phyloP scores from a whole-genome alignment of 2,113 vertebrate genomes.

The Hydrochoerus hydrochaeris region DNA sequence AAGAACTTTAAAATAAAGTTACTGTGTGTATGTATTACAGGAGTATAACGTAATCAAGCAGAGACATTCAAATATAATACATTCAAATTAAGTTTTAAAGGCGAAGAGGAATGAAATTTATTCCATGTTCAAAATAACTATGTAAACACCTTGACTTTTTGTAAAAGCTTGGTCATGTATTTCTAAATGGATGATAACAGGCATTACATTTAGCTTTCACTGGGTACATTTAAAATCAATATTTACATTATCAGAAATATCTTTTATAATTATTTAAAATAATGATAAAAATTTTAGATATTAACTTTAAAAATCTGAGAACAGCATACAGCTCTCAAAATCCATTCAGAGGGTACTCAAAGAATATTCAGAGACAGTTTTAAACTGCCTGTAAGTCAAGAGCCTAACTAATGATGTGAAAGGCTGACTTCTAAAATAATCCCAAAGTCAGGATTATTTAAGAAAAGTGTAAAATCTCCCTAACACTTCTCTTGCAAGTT shows the following conservation, averaged over 20 bases:
- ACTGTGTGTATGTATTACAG: neutral
- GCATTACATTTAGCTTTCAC: neutral
- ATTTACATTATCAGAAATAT: constrained; percentile 22
- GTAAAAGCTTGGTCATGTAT: neutral
- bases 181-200: neutral
- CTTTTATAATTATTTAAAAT: constrained; percentile 42
- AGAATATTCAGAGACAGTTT: neutral
- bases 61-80: neutral
- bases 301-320: neutral
- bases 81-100: neutral
- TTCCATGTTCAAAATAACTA: neutral
- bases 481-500: neutral
- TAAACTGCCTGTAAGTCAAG: neutral
- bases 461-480: neutral
- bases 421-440: constrained; percentile 14
- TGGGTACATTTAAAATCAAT: constrained; percentile 19
- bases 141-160: neutral
- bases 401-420: neutral
- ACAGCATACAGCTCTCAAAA: neutral
- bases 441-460: neutral
- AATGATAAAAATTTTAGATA: neutral
- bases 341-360: neutral
- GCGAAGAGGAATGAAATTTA: neutral
- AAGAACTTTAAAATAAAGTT: neutral
- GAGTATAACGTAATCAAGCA: neutral